Evolutionary conservation across 2,888 invertebrate genomes (phyloP).

Genomic region (Caenorhabditis angaria): DNA sequence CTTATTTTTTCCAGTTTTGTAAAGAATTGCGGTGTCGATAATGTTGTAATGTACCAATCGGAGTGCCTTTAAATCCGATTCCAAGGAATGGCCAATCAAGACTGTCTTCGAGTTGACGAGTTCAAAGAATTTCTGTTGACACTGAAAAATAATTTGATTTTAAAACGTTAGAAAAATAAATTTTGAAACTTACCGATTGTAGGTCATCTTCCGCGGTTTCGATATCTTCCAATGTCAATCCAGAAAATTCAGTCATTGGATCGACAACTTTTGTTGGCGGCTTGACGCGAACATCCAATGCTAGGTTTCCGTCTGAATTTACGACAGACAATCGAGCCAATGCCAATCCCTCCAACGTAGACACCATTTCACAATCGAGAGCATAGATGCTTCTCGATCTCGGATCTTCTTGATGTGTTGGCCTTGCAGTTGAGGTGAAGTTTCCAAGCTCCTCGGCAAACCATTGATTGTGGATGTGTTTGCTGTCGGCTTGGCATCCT

Average conservation of each 20-base stretch:
- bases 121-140: slow-evolving; percentile 86
- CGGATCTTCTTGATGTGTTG: no score
- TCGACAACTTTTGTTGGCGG: slow-evolving; percentile 84
- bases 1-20: slow-evolving; percentile 83
- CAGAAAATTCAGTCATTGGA: slow-evolving; percentile 90
- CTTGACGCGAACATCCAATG: slow-evolving; percentile 88
- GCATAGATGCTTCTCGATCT: slow-evolving; percentile 79
- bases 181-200: slow-evolving; percentile 45
- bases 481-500: no score
- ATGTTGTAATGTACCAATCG: slow-evolving; percentile 81
- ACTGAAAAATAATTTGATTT: slow-evolving; percentile 53
- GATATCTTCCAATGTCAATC: slow-evolving; percentile 88
- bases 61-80: slow-evolving; percentile 92
- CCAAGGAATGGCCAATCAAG: slow-evolving; percentile 95
- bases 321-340: slow-evolving; percentile 64
- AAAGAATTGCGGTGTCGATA: slow-evolving; percentile 92
- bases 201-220: slow-evolving; percentile 80
- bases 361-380: slow-evolving; percentile 85
- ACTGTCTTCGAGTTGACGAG: slow-evolving; percentile 90
- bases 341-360: slow-evolving; percentile 61
- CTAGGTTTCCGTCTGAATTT: slow-evolving; percentile 76
- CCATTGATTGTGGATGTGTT: no score
- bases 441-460: no score
- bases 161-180: no score
- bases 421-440: no score